These are phyloP conservation scores for Fukomys damarensis DNA, from an alignment of 2,113 vertebrate species.

Conservation along the genomic window DNA sequence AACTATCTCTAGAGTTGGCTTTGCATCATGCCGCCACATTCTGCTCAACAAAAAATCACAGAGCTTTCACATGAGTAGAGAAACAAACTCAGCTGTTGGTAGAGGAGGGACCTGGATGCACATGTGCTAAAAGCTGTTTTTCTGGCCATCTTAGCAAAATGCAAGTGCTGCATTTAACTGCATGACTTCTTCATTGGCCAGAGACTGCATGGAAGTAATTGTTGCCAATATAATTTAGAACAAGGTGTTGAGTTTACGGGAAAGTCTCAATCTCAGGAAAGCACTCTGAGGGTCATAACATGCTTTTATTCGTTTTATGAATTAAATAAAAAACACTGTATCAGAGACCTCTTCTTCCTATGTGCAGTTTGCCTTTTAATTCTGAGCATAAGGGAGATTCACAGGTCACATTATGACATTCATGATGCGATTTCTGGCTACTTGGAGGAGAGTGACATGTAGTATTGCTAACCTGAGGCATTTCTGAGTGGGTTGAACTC, in stretches of 20 bases:
- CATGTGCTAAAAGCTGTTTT: background rate
- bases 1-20: background rate
- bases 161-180: background rate
- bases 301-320: background rate
- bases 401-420: background rate
- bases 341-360: background rate
- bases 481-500: background rate
- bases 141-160: background rate
- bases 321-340: background rate
- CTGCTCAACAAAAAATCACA: background rate
- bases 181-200: background rate
- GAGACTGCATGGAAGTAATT: background rate
- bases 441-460: background rate
- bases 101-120: background rate
- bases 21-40: background rate
- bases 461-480: conserved; percentile 13
- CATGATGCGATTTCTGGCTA: background rate
- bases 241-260: background rate
- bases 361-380: background rate
- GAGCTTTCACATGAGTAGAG: background rate
- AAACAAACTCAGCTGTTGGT: background rate
- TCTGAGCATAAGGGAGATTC: background rate
- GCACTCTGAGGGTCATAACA: background rate
- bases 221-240: background rate
- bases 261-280: background rate